Conservation (phyloP, 2,888 invertebrate genomes). For the Gerosis bhagava region DNA sequence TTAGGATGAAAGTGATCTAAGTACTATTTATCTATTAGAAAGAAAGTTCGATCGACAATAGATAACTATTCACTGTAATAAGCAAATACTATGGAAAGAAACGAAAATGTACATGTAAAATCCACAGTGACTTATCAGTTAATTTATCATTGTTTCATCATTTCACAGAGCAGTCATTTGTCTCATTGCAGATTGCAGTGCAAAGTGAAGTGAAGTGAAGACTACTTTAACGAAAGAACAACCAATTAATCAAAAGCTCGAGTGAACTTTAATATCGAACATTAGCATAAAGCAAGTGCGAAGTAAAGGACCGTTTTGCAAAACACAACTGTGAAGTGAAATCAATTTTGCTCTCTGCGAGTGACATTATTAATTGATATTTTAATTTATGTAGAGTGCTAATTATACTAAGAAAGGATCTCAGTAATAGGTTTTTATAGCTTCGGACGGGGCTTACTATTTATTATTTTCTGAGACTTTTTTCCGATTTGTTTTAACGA, state of each 20-base stretch:
- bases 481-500: neutral
- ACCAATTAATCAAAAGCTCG: conserved; percentile 17
- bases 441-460: neutral
- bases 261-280: conserved; percentile 16
- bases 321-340: conserved; percentile 18
- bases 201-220: too few relatives aligned
- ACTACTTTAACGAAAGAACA: conserved; percentile 8
- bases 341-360: conserved; percentile 19
- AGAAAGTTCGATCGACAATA: too few relatives aligned
- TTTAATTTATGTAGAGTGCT: conserved; percentile 16
- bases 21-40: too few relatives aligned
- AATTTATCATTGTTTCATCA: too few relatives aligned
- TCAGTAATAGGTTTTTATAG: conserved; percentile 1
- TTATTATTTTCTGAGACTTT: neutral
- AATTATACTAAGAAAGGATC: conserved; percentile 13
- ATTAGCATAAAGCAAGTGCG: conserved; percentile 16
- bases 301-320: conserved; percentile 13
- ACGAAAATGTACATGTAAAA: too few relatives aligned
- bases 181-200: too few relatives aligned
- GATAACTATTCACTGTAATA: too few relatives aligned
- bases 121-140: too few relatives aligned
- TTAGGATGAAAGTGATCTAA: too few relatives aligned
- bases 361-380: conserved; percentile 20
- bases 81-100: too few relatives aligned
- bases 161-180: too few relatives aligned